Evolutionary conservation across 2,888 invertebrate genomes (phyloP), one percentile per base, ranked within the genome.

Genomic region (Syrista parreyssii): DNA sequence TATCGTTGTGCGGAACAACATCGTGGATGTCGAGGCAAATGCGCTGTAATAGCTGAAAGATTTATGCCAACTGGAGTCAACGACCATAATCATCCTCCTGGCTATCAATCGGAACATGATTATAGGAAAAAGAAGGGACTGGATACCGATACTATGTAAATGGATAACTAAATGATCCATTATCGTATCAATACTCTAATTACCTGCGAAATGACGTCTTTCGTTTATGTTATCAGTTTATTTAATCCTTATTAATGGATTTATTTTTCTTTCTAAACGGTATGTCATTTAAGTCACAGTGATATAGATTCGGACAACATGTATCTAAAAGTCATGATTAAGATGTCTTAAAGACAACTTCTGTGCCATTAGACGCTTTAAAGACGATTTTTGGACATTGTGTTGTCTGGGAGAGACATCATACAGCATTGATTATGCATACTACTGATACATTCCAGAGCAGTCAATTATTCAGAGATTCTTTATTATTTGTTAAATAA

Each of bases 21-120:
- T 83, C 88, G 89, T 40, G 88, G 88, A 75, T 88, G 88, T 78
- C 85, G 86, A 34, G 88, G 88, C 75, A 88, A 88, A 82, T 88
- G 88, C 73, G 89, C 88, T 1, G 88, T 88, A 32, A 88, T 88
- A 33, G 87, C 89, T 6, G 88, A 88, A 72, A 84, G 85, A 55
- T 88, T 88, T 72, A 88, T 88, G 88, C 88, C 88, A 3, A 88
- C 88, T 6, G 88, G 87, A 31, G 89, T 88, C n/a, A 83, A 82
- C 40, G 86, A 88, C 68, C 88, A 88, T 75, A 88, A 88, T 83
- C 88, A 88, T 83, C 83, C 84, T 15, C 88, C 88, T 35, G 88
- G 87, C 69, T 88, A 89, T 80, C 86, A 88, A 73, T 87, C 89
- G 0, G 89, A 89, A 74, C 82, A 86, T n/a, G 85, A 88, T 80